Percentiles rank a stretch among this genome's conserved stretches.
Conservation (phyloP, 2,797 vertebrate species). For the Acanthis flammea region DNA sequence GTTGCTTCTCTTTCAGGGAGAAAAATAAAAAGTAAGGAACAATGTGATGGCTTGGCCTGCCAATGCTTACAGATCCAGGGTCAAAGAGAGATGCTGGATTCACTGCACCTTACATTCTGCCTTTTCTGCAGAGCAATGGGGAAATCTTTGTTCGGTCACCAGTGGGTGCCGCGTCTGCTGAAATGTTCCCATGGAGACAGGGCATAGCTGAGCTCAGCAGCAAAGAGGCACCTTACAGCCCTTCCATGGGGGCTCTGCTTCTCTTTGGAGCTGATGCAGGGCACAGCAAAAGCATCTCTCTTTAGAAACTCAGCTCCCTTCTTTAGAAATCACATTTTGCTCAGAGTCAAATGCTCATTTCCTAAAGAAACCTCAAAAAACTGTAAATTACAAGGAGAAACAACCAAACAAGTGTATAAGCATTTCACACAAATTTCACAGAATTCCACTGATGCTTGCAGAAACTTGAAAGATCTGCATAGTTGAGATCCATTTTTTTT, state of each 20-base stretch:
- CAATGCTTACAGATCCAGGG: background rate
- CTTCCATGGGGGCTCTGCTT: background rate
- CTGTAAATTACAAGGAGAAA: background rate
- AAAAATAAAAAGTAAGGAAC: background rate
- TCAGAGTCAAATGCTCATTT: background rate
- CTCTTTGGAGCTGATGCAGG: rapidly evolving
- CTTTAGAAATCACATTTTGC: background rate
- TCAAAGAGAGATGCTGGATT: background rate
- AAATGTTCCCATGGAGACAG: slow-evolving; percentile 68
- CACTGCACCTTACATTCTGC: background rate
- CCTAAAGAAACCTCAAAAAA: background rate
- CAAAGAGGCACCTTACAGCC: background rate
- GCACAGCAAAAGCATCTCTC: background rate
- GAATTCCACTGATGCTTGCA: background rate
- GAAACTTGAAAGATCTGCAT: background rate
- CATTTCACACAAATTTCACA: background rate
- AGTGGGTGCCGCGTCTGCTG: background rate
- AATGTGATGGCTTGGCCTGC: background rate
- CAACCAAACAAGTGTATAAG: background rate
- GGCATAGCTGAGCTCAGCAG: background rate
- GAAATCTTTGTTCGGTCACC: background rate
- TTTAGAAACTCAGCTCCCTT: background rate
- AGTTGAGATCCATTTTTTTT: background rate
- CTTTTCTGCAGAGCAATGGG: background rate
- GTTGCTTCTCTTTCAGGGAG: background rate